Evolutionary conservation across 2,113 vertebrate genomes (phyloP).

Genomic region (Taxidea taxus): DNA sequence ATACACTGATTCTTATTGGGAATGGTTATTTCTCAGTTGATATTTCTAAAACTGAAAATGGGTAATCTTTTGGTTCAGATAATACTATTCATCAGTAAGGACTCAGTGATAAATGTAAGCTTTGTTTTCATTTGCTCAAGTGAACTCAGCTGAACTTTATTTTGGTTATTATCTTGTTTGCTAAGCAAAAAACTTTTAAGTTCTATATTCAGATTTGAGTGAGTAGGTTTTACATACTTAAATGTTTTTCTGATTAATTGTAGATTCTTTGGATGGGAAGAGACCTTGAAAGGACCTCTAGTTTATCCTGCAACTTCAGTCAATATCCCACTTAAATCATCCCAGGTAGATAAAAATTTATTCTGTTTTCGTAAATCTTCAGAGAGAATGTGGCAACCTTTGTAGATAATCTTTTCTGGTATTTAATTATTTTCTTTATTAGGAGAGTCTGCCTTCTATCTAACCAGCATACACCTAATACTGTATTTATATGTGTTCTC

Average conservation of each 20-base stretch:
- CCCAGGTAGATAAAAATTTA: constrained; percentile 61
- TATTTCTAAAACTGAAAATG: constrained; percentile 37
- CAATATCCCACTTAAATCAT: constrained; percentile 63
- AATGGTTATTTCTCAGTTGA: not conserved
- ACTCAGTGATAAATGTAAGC: not conserved
- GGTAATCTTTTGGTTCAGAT: constrained; percentile 36
- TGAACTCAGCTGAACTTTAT: constrained; percentile 5
- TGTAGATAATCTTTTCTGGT: not conserved
- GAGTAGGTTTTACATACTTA: constrained; percentile 39
- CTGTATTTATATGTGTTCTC: not conserved
- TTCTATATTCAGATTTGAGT: constrained; percentile 46
- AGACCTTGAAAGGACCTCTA: constrained; percentile 62
- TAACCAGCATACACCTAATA: not conserved
- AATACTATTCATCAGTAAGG: not conserved
- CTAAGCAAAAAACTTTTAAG: constrained; percentile 1
- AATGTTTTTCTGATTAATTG: constrained; percentile 56
- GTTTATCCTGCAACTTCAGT: constrained; percentile 57
- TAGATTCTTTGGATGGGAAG: constrained; percentile 67
- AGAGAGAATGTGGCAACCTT: not conserved
- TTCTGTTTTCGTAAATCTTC: constrained; percentile 33
- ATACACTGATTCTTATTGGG: not conserved
- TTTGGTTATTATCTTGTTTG: constrained; percentile 42
- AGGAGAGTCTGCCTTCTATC: not conserved
- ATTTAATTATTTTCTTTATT: constrained; percentile 34
- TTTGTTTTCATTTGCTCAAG: constrained; percentile 45